Percentiles rank a stretch among this genome's conserved stretches.
Conservation (phyloP, 92 coral and sea anemone genomes). For the Scolanthus callimorphus region DNA sequence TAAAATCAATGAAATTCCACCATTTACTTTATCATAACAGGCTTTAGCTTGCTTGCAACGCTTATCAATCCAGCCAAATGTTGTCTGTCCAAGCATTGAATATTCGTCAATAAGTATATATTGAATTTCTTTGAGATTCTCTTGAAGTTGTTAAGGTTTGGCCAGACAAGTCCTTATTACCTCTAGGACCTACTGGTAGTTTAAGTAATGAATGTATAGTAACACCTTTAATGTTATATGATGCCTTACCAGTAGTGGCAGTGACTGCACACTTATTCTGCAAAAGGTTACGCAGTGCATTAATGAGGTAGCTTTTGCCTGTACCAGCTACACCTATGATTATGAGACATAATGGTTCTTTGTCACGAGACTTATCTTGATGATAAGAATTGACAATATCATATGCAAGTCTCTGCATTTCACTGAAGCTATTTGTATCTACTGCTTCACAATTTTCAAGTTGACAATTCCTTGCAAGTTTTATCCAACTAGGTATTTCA, state of each 20-base stretch:
- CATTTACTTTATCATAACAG: constrained; percentile 10
- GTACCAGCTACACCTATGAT: constrained; percentile 41
- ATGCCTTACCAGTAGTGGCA: constrained; percentile 57
- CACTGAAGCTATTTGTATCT: constrained; percentile 55
- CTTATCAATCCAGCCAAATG: constrained; percentile 26
- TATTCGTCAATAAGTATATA: constrained; percentile 44
- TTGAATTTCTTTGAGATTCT: constrained; percentile 33
- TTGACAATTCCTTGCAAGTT: constrained; percentile 8
- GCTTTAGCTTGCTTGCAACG: constrained; percentile 33
- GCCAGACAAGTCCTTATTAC: constrained; percentile 48
- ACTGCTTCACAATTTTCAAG: constrained; percentile 34
- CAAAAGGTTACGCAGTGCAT: constrained; percentile 60
- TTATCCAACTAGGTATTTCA: constrained; percentile 34
- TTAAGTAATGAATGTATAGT: constrained; percentile 52
- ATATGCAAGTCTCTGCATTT: constrained; percentile 76
- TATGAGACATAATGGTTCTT: constrained; percentile 50
- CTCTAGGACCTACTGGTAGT: constrained; percentile 37
- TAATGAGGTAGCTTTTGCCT: constrained; percentile 60
- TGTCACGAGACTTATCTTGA: constrained; percentile 31
- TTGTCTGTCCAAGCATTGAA: constrained; percentile 47
- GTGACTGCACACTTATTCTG: constrained; percentile 38
- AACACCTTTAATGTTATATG: constrained; percentile 44
- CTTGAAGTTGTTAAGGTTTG: constrained; percentile 37
- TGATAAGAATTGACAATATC: constrained; percentile 46
- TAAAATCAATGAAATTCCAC: constrained; percentile 25